A percentile compares a stretch with the other conserved stretches of the same genome.
These are phyloP conservation scores for Mystacides longicornis DNA, from an alignment of 2,888 invertebrate species.

Conservation along the genomic window DNA sequence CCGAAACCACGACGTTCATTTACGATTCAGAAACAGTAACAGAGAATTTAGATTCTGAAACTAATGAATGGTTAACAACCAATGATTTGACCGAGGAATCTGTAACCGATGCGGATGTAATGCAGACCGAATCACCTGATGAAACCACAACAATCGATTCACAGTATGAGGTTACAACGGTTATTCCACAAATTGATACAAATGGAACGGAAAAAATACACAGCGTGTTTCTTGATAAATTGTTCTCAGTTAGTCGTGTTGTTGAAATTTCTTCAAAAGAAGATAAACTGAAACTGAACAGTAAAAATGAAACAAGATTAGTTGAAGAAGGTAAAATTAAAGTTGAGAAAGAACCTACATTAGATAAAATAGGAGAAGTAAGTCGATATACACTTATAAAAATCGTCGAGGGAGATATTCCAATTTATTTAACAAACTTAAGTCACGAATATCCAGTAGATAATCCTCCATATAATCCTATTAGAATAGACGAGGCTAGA, in stretches of 20 bases:
- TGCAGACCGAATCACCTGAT: conserved; percentile 3
- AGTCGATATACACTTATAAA: conserved; percentile 62
- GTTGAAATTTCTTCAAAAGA: conserved; percentile 61
- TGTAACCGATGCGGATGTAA: conserved; percentile 19
- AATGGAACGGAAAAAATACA: conserved; percentile 39
- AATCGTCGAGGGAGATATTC: conserved; percentile 54
- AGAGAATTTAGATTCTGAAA: conserved; percentile 11
- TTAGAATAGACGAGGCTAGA: conserved; percentile 45
- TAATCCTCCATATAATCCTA: conserved; percentile 44
- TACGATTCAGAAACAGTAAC: conserved; percentile 4
- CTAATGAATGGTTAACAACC: conserved; percentile 27
- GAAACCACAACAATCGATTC: conserved; percentile 21
- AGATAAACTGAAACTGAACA: conserved; percentile 51
- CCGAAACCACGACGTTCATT: conserved; percentile 19
- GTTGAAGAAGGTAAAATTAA: conserved; percentile 48
- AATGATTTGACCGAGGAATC: conserved; percentile 28
- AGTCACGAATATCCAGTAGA: conserved; percentile 46
- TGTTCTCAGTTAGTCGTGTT: conserved; percentile 62
- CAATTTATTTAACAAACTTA: conserved; percentile 44
- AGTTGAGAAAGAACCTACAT: conserved; percentile 52
- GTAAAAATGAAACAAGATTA: conserved; percentile 46
- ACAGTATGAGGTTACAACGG: conserved; percentile 30
- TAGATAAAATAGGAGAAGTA: conserved; percentile 63
- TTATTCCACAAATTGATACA: conserved; percentile 28
- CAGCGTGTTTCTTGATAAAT: conserved; percentile 43